Evolutionary conservation across 2,113 vertebrate genomes (phyloP).

Genomic region (Nycticorax nycticorax): DNA sequence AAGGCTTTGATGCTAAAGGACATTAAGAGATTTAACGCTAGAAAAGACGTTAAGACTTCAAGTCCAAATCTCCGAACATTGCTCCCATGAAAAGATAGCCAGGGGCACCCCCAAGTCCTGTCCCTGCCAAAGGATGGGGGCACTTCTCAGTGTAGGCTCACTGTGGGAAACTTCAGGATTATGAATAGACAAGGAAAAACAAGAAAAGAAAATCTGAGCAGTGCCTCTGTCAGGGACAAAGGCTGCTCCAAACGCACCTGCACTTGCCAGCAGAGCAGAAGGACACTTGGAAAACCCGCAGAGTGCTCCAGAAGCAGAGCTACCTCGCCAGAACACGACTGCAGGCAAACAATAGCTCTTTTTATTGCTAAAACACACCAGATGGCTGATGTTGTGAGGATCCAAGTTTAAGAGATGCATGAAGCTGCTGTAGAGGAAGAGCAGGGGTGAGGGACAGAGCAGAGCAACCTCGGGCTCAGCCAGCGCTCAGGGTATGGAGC

Average conservation of each 20-base stretch:
- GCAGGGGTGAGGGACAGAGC: background rate
- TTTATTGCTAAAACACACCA: background rate
- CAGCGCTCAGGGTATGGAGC: accelerated
- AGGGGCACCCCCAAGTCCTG: background rate
- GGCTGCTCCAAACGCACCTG: background rate
- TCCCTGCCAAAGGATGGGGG: background rate
- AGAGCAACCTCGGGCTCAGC: background rate
- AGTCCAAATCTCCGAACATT: background rate
- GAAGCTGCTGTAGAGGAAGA: background rate
- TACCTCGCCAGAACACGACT: background rate
- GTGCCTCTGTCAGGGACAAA: background rate
- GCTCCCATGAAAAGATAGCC: background rate
- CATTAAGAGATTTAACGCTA: background rate
- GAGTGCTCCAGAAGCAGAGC: background rate
- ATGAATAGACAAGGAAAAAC: background rate
- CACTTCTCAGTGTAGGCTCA: background rate
- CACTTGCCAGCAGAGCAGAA: constrained; percentile 33
- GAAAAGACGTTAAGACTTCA: background rate
- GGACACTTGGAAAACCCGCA: background rate
- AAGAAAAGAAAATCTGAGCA: accelerated
- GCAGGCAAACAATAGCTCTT: constrained; percentile 38
- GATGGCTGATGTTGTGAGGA: background rate
- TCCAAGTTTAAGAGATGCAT: constrained; percentile 8
- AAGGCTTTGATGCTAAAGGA: background rate
- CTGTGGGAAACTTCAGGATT: background rate